A percentile compares a stretch with the other conserved stretches of the same genome.
Conservation (phyloP, 2,888 invertebrate genomes). For the Campoplex capitator region DNA sequence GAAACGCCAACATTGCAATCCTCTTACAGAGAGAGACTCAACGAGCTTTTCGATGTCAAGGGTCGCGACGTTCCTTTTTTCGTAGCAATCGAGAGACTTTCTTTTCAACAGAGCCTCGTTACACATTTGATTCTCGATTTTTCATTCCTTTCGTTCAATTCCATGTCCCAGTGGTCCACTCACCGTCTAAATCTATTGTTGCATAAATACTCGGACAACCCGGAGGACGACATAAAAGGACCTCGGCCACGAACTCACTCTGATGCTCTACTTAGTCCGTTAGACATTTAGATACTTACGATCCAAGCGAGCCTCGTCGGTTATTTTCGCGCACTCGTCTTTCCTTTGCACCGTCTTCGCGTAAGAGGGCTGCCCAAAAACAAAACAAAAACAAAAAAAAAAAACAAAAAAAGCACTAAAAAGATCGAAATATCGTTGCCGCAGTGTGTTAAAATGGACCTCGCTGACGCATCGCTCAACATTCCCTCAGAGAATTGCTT, state of each 20-base stretch:
- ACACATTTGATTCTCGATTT: constrained; percentile 72
- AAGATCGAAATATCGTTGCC: background rate
- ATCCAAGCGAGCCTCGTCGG: constrained; percentile 47
- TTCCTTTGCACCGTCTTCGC: constrained; percentile 40
- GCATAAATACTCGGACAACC: constrained; percentile 74
- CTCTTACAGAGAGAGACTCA: constrained; percentile 32
- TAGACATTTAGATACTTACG: background rate
- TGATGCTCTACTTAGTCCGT: constrained; percentile 30
- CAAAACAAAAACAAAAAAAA: no score
- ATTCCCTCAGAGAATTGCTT: background rate
- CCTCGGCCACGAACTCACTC: constrained; percentile 48
- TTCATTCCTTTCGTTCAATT: constrained; percentile 73
- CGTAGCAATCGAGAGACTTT: background rate
- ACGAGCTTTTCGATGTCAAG: constrained; percentile 45
- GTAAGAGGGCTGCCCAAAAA: constrained; percentile 29
- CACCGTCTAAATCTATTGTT: constrained; percentile 80
- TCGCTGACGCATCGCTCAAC: constrained; percentile 53
- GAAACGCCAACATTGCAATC: constrained; percentile 17
- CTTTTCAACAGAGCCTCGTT: constrained; percentile 3
- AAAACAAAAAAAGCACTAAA: background rate
- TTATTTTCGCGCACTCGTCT: constrained; percentile 52
- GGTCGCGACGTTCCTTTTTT: constrained; percentile 62
- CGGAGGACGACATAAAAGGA: constrained; percentile 78
- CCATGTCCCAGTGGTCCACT: constrained; percentile 81
- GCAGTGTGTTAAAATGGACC: constrained; percentile 36